phyloP scores from a whole-genome alignment of 2,113 vertebrate species.

The Mus spicilegus region DNA sequence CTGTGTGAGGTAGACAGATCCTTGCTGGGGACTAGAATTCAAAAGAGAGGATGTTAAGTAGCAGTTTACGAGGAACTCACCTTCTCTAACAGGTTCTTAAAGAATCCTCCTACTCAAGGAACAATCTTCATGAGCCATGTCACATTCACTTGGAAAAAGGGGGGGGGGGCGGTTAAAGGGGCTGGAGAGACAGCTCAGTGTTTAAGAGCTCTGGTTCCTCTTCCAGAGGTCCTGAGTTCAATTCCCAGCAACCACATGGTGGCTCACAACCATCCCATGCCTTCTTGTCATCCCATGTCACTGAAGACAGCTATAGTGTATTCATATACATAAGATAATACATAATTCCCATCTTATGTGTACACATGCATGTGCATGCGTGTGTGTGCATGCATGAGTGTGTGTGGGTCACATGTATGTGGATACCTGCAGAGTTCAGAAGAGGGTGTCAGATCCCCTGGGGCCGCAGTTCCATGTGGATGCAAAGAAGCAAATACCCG shows the following conservation, averaged over 20 bases:
- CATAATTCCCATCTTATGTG: too few relatives aligned
- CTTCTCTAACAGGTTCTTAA: background rate
- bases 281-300: too few relatives aligned
- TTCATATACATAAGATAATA: too few relatives aligned
- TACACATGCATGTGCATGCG: background rate
- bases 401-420: background rate
- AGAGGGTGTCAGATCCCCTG: background rate
- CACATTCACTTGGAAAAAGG: background rate
- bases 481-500: background rate
- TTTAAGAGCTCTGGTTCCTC: too few relatives aligned
- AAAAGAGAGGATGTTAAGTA: background rate
- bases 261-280: too few relatives aligned
- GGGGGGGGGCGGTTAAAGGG: too few relatives aligned
- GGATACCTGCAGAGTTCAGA: background rate
- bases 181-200: too few relatives aligned
- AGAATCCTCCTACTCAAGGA: background rate
- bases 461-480: background rate
- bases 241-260: too few relatives aligned
- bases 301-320: too few relatives aligned
- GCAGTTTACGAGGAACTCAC: background rate
- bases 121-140: background rate
- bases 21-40: slow-evolving; percentile 4
- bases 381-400: rapidly evolving
- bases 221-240: too few relatives aligned
- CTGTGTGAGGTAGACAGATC: background rate